Evolutionary conservation across 2,888 invertebrate species (phyloP).

Genomic region (Sabatieria punctata): DNA sequence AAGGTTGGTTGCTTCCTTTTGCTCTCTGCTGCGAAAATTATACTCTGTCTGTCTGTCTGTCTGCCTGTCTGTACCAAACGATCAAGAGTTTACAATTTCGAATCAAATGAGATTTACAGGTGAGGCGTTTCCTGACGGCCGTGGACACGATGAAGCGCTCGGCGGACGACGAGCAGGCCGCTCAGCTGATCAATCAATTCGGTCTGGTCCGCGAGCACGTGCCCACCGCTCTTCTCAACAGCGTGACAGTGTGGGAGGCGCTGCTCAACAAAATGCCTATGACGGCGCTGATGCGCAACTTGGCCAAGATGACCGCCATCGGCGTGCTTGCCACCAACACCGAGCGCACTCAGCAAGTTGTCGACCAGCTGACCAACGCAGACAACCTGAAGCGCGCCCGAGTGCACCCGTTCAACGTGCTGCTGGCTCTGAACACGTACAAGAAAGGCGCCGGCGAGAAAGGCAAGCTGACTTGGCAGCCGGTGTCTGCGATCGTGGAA

Average conservation of each 20-base stretch:
- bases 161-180: slow-evolving; percentile 17
- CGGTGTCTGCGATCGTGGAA: slow-evolving; percentile 14
- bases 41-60: slow-evolving; percentile 23
- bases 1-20: too few relatives aligned
- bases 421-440: slow-evolving; percentile 30
- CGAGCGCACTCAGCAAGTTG: slow-evolving; percentile 4
- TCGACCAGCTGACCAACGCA: slow-evolving; percentile 21
- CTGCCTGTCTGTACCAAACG: too few relatives aligned
- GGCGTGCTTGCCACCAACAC: slow-evolving; percentile 18
- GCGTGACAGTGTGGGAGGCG: slow-evolving; percentile 29
- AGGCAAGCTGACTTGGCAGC: slow-evolving; percentile 28
- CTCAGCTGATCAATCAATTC: slow-evolving; percentile 28
- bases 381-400: slow-evolving; percentile 19
- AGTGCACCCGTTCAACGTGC: slow-evolving; percentile 33
- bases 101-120: slow-evolving; percentile 1
- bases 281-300: slow-evolving; percentile 34
- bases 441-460: slow-evolving; percentile 27
- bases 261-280: slow-evolving; percentile 33
- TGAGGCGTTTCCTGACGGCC: neutral
- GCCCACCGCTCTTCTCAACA: slow-evolving; percentile 48
- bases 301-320: slow-evolving; percentile 30
- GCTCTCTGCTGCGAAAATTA: neutral
- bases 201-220: slow-evolving; percentile 49
- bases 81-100: too few relatives aligned
- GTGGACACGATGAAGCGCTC: neutral